Evolutionary conservation across 2,113 vertebrate genomes (phyloP).

Genomic region (Saccopteryx leptura): DNA sequence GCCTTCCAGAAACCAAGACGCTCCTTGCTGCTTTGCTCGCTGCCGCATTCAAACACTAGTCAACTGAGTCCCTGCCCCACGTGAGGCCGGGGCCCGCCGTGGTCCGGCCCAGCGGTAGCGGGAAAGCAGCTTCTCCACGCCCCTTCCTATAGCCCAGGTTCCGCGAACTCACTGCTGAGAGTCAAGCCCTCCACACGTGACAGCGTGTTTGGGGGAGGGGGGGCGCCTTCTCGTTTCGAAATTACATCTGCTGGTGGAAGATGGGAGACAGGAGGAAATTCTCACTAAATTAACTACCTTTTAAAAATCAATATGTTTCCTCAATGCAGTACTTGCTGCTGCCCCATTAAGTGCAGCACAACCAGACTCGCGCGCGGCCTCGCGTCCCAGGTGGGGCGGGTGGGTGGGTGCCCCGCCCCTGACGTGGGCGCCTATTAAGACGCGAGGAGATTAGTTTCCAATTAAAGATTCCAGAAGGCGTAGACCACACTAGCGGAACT

Average conservation of each 20-base stretch:
- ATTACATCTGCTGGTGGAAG: conserved; percentile 37
- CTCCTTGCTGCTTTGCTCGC: background rate
- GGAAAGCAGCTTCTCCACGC: background rate
- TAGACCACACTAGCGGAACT: background rate
- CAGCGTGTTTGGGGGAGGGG: background rate
- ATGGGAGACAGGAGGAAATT: conserved; percentile 69
- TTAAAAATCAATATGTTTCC: conserved; percentile 80
- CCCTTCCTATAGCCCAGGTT: background rate
- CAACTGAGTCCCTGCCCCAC: background rate
- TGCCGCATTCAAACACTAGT: background rate
- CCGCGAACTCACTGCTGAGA: background rate
- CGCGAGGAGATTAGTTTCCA: conserved; percentile 66
- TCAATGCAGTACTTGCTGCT: conserved; percentile 77
- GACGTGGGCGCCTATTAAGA: conserved; percentile 43
- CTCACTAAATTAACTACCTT: conserved; percentile 84
- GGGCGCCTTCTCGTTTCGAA: background rate
- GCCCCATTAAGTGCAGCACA: conserved; percentile 74
- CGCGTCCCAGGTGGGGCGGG: background rate
- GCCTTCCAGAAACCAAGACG: background rate
- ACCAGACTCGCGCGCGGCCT: background rate
- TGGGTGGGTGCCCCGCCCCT: conserved; percentile 4
- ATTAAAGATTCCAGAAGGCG: conserved; percentile 70
- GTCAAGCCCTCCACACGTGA: background rate
- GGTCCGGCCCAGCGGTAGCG: rapidly evolving
- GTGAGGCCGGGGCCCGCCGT: background rate